Evolutionary conservation across 2,888 invertebrate species (phyloP).

Genomic region (Serripes groenlandicus): DNA sequence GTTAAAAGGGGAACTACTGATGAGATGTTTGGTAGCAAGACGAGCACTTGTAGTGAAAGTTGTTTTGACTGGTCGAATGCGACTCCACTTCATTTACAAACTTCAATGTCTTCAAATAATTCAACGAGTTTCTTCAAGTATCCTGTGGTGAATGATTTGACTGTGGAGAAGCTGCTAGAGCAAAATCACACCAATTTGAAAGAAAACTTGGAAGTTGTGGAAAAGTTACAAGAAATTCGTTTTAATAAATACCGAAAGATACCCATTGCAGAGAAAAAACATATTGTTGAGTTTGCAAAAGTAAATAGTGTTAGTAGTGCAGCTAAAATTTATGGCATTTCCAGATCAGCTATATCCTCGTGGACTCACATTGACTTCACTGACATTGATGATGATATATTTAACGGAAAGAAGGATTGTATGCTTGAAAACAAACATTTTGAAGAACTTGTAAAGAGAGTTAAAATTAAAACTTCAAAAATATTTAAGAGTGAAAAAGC

Average conservation of each 20-base stretch:
- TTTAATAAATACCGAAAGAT: slow-evolving; percentile 61
- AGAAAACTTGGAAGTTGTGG: slow-evolving; percentile 53
- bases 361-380: slow-evolving; percentile 62
- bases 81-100: neutral
- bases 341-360: slow-evolving; percentile 64
- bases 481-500: slow-evolving; percentile 34
- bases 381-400: slow-evolving; percentile 37
- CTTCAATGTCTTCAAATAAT: too few relatives aligned
- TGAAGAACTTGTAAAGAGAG: slow-evolving; percentile 48
- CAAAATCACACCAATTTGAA: neutral
- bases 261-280: slow-evolving; percentile 51
- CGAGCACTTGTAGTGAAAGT: too few relatives aligned
- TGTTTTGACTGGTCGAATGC: too few relatives aligned
- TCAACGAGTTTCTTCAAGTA: too few relatives aligned
- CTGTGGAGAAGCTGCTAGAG: neutral
- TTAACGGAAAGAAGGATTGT: slow-evolving; percentile 46
- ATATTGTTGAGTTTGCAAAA: slow-evolving; percentile 57
- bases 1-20: too few relatives aligned
- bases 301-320: slow-evolving; percentile 55
- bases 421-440: slow-evolving; percentile 63
- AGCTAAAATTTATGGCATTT: slow-evolving; percentile 53
- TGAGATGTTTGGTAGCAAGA: too few relatives aligned
- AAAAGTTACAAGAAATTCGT: slow-evolving; percentile 54
- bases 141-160: neutral
- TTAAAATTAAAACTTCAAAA: too few relatives aligned